Percentiles rank a stretch among this genome's conserved stretches.
phyloP scores from a whole-genome alignment of 2,113 vertebrate species.

The Zosterops pallidus region DNA sequence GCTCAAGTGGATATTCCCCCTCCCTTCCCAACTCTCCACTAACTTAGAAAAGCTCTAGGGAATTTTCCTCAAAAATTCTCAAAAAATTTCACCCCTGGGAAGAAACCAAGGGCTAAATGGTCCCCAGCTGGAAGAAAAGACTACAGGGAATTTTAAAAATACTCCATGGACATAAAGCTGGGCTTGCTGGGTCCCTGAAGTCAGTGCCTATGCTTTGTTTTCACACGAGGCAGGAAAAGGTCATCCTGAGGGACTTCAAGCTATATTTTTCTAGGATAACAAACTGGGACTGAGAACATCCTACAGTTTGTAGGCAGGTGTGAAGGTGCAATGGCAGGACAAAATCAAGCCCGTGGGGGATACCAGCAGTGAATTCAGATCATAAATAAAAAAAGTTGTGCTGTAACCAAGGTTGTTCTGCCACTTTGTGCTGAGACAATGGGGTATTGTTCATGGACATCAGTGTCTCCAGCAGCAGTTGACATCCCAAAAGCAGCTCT shows the following conservation, averaged over 20 bases:
- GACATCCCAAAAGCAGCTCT: not conserved
- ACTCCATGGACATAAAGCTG: not conserved
- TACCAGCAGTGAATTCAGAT: not conserved
- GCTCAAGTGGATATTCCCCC: not conserved
- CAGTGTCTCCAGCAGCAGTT: not conserved
- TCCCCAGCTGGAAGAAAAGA: not conserved
- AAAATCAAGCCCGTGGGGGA: not conserved
- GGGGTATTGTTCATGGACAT: not conserved
- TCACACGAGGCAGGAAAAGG: not conserved
- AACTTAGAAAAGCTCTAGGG: constrained; percentile 22
- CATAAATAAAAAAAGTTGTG: not conserved
- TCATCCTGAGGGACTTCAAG: not conserved
- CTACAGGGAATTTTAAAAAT: not conserved
- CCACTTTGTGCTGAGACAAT: not conserved
- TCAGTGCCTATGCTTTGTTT: not conserved
- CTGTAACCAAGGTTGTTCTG: not conserved
- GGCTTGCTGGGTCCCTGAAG: not conserved
- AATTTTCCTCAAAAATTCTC: constrained; percentile 58
- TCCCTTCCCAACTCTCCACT: not conserved
- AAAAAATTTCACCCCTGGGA: not conserved
- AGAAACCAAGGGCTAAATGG: not conserved
- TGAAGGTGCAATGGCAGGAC: not conserved
- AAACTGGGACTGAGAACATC: not conserved
- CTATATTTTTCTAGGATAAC: not conserved
- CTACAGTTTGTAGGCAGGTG: not conserved